Evolutionary conservation across 2,888 invertebrate genomes (phyloP).

Genomic region (Lamellibrachia columna): DNA sequence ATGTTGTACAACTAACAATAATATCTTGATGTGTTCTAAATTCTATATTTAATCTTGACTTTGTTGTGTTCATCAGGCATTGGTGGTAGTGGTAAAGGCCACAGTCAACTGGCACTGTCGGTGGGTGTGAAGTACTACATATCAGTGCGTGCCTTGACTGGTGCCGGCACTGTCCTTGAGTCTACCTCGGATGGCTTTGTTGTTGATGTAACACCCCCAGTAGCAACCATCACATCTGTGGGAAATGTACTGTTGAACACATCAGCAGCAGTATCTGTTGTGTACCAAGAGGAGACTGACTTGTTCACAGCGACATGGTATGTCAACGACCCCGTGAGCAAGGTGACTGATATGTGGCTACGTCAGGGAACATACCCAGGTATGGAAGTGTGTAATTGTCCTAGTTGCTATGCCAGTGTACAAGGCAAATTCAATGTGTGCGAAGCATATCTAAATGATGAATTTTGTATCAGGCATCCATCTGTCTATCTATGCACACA

Average conservation of each 20-base stretch:
- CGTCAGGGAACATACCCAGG: neutral
- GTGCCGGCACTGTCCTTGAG: slow-evolving; percentile 20
- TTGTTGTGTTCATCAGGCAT: neutral
- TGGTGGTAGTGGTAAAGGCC: neutral
- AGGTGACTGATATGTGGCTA: neutral
- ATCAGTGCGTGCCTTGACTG: slow-evolving; percentile 23
- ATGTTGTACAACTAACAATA: too few relatives aligned
- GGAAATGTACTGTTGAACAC: too few relatives aligned
- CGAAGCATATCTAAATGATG: too few relatives aligned
- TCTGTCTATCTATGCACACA: too few relatives aligned
- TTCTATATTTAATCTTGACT: too few relatives aligned
- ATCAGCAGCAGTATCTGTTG: neutral
- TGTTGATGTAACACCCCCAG: too few relatives aligned
- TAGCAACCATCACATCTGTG: too few relatives aligned
- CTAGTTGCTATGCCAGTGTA: too few relatives aligned
- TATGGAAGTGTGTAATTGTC: neutral
- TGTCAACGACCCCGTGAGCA: neutral
- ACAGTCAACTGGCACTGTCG: neutral
- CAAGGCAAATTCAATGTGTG: too few relatives aligned
- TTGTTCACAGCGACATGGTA: neutral
- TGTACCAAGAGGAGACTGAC: neutral
- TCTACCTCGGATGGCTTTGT: neutral
- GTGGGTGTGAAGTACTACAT: neutral
- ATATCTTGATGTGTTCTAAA: too few relatives aligned
- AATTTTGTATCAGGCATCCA: too few relatives aligned